Conservation (phyloP, 2,888 invertebrate species). For the Hipparchia sbordonii region DNA sequence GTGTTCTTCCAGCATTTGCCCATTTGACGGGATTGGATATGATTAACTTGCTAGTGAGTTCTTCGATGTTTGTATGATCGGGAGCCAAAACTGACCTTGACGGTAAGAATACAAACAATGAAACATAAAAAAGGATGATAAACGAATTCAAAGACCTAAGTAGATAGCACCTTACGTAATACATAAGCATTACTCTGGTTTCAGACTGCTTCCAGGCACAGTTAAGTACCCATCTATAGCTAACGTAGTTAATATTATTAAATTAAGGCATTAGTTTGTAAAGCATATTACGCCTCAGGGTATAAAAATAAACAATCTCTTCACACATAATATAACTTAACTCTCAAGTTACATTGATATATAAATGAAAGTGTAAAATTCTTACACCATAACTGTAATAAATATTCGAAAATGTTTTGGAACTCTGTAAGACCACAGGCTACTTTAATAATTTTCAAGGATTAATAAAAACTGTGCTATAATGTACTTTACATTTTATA, state of each 20-base stretch:
- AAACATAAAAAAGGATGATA: constrained; percentile 25
- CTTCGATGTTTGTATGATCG: constrained; percentile 69
- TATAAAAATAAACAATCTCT: not conserved
- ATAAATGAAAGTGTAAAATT: not conserved
- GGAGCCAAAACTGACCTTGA: constrained; percentile 66
- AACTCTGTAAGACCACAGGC: not conserved
- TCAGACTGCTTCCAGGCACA: not conserved
- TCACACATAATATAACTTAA: not conserved
- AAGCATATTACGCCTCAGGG: not conserved
- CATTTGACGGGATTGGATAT: constrained; percentile 60
- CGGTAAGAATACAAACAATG: constrained; percentile 59
- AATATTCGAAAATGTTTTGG: not conserved
- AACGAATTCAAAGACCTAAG: constrained; percentile 19
- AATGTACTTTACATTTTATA: not conserved
- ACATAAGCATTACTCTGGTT: constrained; percentile 14
- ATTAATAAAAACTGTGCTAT: not conserved
- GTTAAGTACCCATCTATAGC: not conserved
- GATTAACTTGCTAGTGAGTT: constrained; percentile 67
- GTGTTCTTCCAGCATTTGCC: constrained; percentile 43
- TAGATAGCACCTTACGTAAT: constrained; percentile 5
- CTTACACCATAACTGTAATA: no score
- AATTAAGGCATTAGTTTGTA: not conserved
- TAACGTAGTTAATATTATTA: not conserved
- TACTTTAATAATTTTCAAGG: not conserved
- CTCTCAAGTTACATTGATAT: not conserved